Evolutionary conservation across 37 sponge, comb jelly and placozoan genomes (phyloP).

Genomic region (Amphimedon queenslandica): DNA sequence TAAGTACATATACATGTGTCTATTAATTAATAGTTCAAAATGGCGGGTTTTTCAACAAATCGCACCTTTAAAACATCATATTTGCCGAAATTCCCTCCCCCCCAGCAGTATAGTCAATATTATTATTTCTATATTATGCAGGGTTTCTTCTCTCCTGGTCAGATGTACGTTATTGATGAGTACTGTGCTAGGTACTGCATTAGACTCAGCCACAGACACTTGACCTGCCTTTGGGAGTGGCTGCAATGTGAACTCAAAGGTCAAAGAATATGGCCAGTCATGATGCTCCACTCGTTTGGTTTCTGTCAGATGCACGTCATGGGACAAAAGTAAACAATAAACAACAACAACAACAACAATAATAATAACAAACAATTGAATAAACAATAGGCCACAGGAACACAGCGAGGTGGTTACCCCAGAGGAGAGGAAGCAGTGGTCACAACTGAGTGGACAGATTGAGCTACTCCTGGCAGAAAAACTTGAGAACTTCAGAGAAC

Average conservation of each 20-base stretch:
- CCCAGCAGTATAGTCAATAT: background rate
- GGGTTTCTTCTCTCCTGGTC: slow-evolving; percentile 67
- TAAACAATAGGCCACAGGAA: slow-evolving; percentile 31
- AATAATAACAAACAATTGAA: background rate
- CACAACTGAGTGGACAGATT: slow-evolving; percentile 30
- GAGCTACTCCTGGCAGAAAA: slow-evolving; percentile 34
- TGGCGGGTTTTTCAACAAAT: background rate
- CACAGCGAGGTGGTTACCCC: slow-evolving; percentile 30
- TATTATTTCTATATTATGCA: slow-evolving; percentile 2
- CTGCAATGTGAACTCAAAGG: slow-evolving; percentile 32
- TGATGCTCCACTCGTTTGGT: slow-evolving; percentile 50
- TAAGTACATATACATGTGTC: background rate
- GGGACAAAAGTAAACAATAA: slow-evolving; percentile 40
- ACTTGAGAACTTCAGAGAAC: slow-evolving; percentile 41
- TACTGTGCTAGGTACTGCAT: slow-evolving; percentile 70
- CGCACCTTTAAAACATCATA: background rate
- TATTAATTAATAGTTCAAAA: background rate
- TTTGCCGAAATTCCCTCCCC: background rate
- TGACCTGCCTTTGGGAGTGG: slow-evolving; percentile 45
- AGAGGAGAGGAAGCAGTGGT: slow-evolving; percentile 22
- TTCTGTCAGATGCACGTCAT: slow-evolving; percentile 59
- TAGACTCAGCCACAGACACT: slow-evolving; percentile 34
- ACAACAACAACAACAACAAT: background rate
- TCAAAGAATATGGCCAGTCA: slow-evolving; percentile 41
- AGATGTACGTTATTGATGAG: slow-evolving; percentile 69